A percentile compares a stretch with the other conserved stretches of the same genome.
Conservation (phyloP, 2,113 vertebrate genomes). For the Crotalus horridus region DNA sequence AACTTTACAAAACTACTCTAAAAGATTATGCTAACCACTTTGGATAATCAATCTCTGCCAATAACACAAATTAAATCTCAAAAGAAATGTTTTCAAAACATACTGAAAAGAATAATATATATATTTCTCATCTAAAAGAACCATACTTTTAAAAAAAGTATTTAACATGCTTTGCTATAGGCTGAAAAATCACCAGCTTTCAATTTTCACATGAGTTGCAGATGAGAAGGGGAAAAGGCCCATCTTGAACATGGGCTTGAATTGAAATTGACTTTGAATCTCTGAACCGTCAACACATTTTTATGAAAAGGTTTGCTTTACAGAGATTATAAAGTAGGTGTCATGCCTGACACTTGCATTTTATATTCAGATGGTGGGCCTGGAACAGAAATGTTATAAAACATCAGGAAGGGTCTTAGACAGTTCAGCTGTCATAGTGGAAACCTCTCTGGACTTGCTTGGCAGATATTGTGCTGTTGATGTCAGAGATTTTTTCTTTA, state of each 20-base stretch:
- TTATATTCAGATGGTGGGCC: constrained; percentile 58
- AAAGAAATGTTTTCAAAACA: constrained; percentile 39
- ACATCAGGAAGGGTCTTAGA: constrained; percentile 51
- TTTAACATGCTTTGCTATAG: constrained; percentile 57
- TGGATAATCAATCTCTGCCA: background rate
- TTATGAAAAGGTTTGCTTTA: constrained; percentile 71
- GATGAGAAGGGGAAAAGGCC: constrained; percentile 49
- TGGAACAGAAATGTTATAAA: constrained; percentile 55
- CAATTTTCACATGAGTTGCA: constrained; percentile 68
- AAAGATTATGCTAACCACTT: constrained; percentile 12
- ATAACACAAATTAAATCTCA: constrained; percentile 44
- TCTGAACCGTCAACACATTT: constrained; percentile 76
- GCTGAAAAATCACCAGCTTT: constrained; percentile 66
- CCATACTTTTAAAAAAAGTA: constrained; percentile 51
- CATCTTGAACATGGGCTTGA: constrained; percentile 66
- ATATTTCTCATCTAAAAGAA: constrained; percentile 32
- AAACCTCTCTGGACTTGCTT: constrained; percentile 49
- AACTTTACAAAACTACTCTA: background rate
- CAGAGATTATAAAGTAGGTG: constrained; percentile 71
- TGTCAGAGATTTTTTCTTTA: constrained; percentile 69
- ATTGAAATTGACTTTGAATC: constrained; percentile 74
- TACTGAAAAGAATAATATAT: constrained; percentile 41
- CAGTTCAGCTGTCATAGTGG: constrained; percentile 59
- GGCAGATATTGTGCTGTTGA: constrained; percentile 45
- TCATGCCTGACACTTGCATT: constrained; percentile 68